phyloP scores from a whole-genome alignment of 2,888 invertebrate species.

The Caenorhabditis sp. region DNA sequence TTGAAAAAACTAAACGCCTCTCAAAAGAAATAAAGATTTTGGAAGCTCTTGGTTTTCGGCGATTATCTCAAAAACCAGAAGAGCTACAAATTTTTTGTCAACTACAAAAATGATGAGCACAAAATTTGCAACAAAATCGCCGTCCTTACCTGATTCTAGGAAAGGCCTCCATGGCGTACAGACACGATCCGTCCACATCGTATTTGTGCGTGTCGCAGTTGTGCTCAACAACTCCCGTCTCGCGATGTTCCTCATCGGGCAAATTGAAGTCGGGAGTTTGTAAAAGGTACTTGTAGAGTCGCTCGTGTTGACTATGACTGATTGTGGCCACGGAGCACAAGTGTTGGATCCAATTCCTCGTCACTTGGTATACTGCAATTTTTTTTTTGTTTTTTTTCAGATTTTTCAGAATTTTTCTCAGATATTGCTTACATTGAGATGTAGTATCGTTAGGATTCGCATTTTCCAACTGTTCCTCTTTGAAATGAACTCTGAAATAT shows the following conservation, averaged over 20 bases:
- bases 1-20: too few relatives aligned
- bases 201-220: constrained; percentile 38
- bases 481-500: constrained; percentile 46
- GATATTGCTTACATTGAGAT: constrained; percentile 31
- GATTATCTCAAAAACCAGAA: neutral
- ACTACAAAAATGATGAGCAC: neutral
- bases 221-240: constrained; percentile 26
- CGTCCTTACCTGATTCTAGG: constrained; percentile 35
- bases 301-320: constrained; percentile 40
- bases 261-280: constrained; percentile 41
- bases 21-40: neutral
- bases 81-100: neutral
- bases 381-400: too few relatives aligned
- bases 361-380: constrained; percentile 53
- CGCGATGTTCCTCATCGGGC: constrained; percentile 29
- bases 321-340: constrained; percentile 53
- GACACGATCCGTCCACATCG: constrained; percentile 52
- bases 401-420: neutral
- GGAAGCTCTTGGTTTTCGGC: neutral
- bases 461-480: constrained; percentile 25
- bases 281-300: constrained; percentile 36
- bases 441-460: constrained; percentile 49
- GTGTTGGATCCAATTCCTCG: constrained; percentile 53
- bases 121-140: neutral
- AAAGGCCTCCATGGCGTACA: constrained; percentile 53